Conservation (phyloP, 1,140 invertebrate genomes). For the Micrasema minimum region DNA sequence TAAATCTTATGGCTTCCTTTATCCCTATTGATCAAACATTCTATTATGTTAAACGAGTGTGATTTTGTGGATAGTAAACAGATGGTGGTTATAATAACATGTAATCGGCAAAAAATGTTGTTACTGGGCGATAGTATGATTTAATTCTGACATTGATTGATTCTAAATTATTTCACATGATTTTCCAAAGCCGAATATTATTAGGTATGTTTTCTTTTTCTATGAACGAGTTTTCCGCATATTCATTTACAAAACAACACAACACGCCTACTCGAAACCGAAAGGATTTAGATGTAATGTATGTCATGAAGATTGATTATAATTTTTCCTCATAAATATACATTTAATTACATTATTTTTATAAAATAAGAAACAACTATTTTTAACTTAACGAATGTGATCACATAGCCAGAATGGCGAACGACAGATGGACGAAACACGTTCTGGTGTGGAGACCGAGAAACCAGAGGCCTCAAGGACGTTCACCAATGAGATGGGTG, state of each 20-base stretch:
- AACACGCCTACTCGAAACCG: neutral
- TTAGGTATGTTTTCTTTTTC: neutral
- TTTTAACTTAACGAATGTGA: neutral
- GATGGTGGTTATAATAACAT: too few relatives aligned
- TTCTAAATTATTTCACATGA: neutral
- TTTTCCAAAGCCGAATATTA: neutral
- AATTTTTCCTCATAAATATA: neutral
- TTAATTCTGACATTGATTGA: neutral
- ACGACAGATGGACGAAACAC: too few relatives aligned
- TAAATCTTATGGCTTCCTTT: slow-evolving; percentile 18
- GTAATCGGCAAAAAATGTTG: too few relatives aligned
- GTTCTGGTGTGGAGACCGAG: too few relatives aligned
- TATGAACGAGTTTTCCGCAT: neutral
- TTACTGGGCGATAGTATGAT: neutral
- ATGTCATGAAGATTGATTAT: neutral
- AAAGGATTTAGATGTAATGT: neutral
- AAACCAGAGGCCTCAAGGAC: too few relatives aligned
- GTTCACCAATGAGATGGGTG: too few relatives aligned
- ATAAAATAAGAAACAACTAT: neutral
- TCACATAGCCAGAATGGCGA: too few relatives aligned
- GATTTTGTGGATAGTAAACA: too few relatives aligned
- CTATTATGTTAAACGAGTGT: neutral
- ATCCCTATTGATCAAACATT: slow-evolving; percentile 15
- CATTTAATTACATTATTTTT: neutral
- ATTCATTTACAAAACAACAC: neutral